A percentile compares a stretch with the other conserved stretches of the same genome.
Evolutionary conservation across 2,797 vertebrate genomes (phyloP).

Genomic region (Balearica regulorum): DNA sequence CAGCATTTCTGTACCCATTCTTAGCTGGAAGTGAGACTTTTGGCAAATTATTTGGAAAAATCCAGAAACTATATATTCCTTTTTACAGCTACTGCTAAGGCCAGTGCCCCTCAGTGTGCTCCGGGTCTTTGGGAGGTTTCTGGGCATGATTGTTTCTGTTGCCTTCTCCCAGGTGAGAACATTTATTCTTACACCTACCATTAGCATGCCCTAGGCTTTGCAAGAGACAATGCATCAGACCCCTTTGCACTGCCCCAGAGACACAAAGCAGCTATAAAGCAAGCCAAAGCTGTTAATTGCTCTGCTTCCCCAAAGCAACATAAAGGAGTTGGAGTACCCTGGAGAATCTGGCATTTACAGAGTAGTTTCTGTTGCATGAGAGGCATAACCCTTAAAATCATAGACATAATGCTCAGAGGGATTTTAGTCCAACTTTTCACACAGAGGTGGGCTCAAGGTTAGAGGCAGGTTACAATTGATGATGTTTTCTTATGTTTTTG

Average conservation of each 20-base stretch:
- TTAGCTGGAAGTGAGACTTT: slow-evolving; percentile 32
- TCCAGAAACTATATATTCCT: not conserved
- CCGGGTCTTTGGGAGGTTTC: not conserved
- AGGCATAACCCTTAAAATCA: not conserved
- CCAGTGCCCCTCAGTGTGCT: not conserved
- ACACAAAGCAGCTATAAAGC: not conserved
- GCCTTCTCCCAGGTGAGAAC: not conserved
- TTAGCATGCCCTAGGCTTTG: not conserved
- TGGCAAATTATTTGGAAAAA: slow-evolving; percentile 53
- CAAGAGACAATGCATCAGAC: slow-evolving; percentile 8
- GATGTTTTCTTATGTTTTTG: not conserved
- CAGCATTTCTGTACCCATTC: not conserved
- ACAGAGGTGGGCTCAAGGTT: not conserved
- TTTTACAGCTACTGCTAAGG: not conserved
- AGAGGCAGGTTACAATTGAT: not conserved
- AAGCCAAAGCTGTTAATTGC: not conserved
- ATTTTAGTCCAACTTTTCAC: not conserved
- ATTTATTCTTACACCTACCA: not conserved
- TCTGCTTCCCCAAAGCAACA: not conserved
- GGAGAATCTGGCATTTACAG: not conserved
- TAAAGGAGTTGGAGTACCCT: not conserved
- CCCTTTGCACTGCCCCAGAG: not conserved
- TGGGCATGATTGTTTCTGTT: not conserved
- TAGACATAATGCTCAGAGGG: not conserved
- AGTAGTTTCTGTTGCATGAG: not conserved